Conservation (phyloP, 2,888 invertebrate genomes). For the Drosophila subquinaria region DNA sequence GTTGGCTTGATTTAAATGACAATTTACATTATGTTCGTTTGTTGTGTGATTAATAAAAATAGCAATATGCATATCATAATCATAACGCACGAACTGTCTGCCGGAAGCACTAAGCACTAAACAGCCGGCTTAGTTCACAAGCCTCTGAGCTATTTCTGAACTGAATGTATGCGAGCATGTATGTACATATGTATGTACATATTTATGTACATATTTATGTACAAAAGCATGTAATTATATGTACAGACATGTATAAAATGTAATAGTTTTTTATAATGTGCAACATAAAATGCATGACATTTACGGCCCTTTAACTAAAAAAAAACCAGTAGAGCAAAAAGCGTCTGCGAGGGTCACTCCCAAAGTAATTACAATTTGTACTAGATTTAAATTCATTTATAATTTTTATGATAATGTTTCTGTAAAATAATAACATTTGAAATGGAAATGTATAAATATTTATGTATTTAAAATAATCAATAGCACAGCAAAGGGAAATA, state of each 20-base stretch:
- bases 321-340: conserved; percentile 1
- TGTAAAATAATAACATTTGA: too few species aligned
- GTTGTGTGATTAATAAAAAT: conserved; percentile 59
- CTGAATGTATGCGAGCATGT: background rate
- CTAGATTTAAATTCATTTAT: background rate
- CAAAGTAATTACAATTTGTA: background rate
- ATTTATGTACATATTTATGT: background rate
- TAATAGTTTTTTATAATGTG: conserved; percentile 25
- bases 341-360: conserved; percentile 31
- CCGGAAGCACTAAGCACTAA: conserved; percentile 61
- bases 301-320: conserved; percentile 44
- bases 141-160: conserved; percentile 38
- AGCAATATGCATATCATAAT: conserved; percentile 54
- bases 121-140: conserved; percentile 53
- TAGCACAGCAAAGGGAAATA: too few species aligned
- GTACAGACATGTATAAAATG: conserved; percentile 20
- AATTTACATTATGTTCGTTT: conserved; percentile 62
- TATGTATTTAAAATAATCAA: too few species aligned
- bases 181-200: background rate
- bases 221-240: background rate
- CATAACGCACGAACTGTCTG: conserved; percentile 61
- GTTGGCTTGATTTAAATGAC: conserved; percentile 70
- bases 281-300: conserved; percentile 47
- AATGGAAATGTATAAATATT: too few species aligned
- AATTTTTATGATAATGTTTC: too few species aligned